Base-by-base conservation (phyloP, 2,888 invertebrate genomes). In the Phragmatobia fuliginosa region DNA sequence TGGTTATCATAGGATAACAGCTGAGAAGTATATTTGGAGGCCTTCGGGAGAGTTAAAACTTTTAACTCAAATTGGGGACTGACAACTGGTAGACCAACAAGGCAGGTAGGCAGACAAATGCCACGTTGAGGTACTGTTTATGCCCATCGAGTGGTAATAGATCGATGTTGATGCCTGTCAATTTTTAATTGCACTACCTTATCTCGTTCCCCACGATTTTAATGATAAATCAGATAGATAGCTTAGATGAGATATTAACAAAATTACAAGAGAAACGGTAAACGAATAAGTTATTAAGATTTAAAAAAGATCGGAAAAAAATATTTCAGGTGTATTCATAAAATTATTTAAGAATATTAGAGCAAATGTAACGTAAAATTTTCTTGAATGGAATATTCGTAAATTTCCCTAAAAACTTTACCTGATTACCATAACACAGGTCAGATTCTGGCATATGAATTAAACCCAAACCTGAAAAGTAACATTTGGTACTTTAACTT, bases 381-480 rank as follows among this genome's bases (percentile, higher is more conserved):
- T n/a, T 60, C 58, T 62, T 45, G 52, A 63, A 18, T 36, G 36
- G 64, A 72, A 70, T 67, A 76, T 69, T 64, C 59, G 64, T 16
- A 52, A 61, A 62, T 41, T 74, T 62, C 64, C 70, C 69, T 62
- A 70, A 60, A 67, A 70, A 74, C 60, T 72, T 74, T 69, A 36
- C 41, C 36, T 66, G 69, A 63, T 69, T 74, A 71, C 67, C 36
- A 72, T 73, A 78, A 73, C 61, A 41, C 28, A 66, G 66, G 69
- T 73, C 68, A 61, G 61, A 68, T 68, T 61, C 68, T 67, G 64
- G 76, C 56, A 80, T 80, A 75, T 72, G 71, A 78, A 80, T 75
- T 70, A 70, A 33, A 33, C 52, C 38, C 45, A 72, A 69, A 71
- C 75, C 63, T 65, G 63, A 59, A 59, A 45, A 16, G 58, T 52